phyloP scores from a whole-genome alignment of 2,797 vertebrate genomes.

The Parauchenoglanis punctatus region DNA sequence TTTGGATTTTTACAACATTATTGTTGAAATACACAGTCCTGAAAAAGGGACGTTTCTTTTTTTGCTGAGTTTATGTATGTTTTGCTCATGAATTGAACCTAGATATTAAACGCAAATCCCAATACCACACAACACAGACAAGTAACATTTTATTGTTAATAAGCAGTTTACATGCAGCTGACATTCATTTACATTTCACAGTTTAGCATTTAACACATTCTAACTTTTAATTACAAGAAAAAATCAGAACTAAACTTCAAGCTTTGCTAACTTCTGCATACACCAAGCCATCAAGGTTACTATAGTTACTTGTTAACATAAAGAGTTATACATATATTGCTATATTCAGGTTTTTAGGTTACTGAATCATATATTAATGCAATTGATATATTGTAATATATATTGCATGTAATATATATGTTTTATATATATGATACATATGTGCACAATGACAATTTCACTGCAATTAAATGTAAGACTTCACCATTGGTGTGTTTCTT shows the following conservation, averaged over 20 bases:
- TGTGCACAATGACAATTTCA: background rate
- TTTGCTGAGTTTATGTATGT: background rate
- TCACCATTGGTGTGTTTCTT: slow-evolving; percentile 14
- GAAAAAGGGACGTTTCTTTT: too few relatives aligned
- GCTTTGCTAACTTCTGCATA: background rate
- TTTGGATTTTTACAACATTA: too few relatives aligned
- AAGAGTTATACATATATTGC: background rate
- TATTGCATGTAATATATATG: background rate
- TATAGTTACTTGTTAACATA: background rate
- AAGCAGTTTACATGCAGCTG: background rate
- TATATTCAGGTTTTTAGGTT: background rate
- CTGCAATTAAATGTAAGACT: background rate
- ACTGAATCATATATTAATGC: background rate
- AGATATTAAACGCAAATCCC: background rate
- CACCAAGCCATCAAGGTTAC: background rate
- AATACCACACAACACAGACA: background rate
- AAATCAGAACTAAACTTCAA: background rate
- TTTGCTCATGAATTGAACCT: background rate
- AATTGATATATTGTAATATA: background rate
- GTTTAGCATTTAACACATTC: background rate
- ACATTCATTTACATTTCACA: background rate
- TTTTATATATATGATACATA: background rate
- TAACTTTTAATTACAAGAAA: background rate
- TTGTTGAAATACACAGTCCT: too few relatives aligned
- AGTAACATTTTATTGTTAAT: background rate